phyloP scores from a whole-genome alignment of 1,140 invertebrate genomes.

The Dendroctonus ponderosae region DNA sequence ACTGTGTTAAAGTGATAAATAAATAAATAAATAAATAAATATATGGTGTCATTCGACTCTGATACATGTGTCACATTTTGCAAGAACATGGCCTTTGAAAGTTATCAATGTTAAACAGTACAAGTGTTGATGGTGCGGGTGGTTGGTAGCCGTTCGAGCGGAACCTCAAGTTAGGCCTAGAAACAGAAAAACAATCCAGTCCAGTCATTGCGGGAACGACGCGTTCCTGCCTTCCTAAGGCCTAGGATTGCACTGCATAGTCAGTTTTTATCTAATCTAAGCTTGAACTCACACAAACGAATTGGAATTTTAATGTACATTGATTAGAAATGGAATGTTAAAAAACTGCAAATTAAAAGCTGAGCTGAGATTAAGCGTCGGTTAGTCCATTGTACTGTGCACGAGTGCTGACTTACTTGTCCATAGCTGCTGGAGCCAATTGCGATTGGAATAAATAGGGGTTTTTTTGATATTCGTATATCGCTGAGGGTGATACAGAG shows the following conservation, averaged over 20 bases:
- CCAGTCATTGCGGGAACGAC: background rate
- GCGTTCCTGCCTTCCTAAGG: background rate
- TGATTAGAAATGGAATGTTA: constrained; percentile 49
- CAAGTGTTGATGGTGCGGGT: constrained; percentile 39
- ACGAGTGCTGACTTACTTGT: constrained; percentile 50
- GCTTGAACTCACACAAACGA: constrained; percentile 48
- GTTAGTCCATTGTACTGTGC: constrained; percentile 52
- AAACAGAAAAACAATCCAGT: constrained; percentile 26
- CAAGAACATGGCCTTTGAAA: constrained; percentile 51
- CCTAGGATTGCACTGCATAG: constrained; percentile 8
- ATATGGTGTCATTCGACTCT: constrained; percentile 42
- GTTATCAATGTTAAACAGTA: constrained; percentile 40
- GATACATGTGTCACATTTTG: constrained; percentile 48
- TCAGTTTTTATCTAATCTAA: constrained; percentile 39
- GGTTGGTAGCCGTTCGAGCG: constrained; percentile 18
- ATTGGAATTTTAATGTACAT: constrained; percentile 45
- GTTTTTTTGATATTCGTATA: constrained; percentile 3
- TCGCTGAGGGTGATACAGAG: no score
- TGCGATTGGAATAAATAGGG: constrained; percentile 28
- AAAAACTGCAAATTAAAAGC: constrained; percentile 52
- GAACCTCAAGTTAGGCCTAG: constrained; percentile 37
- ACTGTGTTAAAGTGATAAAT: constrained; percentile 43
- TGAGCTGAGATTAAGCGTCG: constrained; percentile 52
- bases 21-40: constrained; percentile 32
- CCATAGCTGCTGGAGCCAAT: constrained; percentile 37